Conservation (phyloP, 2,888 invertebrate genomes). For the Antitype chi region DNA sequence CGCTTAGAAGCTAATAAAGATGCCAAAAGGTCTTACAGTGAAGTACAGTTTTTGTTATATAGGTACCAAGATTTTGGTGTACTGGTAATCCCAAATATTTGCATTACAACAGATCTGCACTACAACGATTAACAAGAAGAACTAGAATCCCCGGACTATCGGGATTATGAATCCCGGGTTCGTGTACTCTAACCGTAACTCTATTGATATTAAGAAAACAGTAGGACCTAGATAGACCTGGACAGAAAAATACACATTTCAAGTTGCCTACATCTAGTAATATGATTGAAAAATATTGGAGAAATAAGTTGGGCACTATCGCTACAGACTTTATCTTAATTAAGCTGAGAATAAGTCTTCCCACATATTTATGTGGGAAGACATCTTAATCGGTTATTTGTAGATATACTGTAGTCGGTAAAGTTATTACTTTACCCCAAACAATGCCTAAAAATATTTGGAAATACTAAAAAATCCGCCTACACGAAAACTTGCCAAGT, state of each 20-base stretch:
- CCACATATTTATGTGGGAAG: neutral
- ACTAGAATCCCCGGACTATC: neutral
- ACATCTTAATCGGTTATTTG: no score
- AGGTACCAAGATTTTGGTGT: neutral
- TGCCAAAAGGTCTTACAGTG: no score
- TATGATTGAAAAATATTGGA: neutral
- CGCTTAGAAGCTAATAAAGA: no score
- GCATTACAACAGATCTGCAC: neutral
- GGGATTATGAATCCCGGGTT: neutral
- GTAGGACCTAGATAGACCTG: neutral
- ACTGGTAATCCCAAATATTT: neutral
- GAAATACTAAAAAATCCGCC: conserved; percentile 9
- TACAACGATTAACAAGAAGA: no score
- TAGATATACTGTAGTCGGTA: neutral
- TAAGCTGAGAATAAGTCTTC: neutral
- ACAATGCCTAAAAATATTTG: neutral
- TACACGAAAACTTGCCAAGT: conserved; percentile 8
- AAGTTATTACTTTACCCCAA: neutral
- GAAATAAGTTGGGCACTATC: conserved; percentile 11
- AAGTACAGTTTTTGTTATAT: no score
- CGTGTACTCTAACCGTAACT: neutral
- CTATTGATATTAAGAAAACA: conserved; percentile 19
- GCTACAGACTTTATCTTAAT: neutral
- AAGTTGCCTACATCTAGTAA: conserved; percentile 4
- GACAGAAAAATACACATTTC: conserved; percentile 20